Evolutionary conservation across 2,888 invertebrate genomes (phyloP).

Genomic region (Drosophila neonasuta): DNA sequence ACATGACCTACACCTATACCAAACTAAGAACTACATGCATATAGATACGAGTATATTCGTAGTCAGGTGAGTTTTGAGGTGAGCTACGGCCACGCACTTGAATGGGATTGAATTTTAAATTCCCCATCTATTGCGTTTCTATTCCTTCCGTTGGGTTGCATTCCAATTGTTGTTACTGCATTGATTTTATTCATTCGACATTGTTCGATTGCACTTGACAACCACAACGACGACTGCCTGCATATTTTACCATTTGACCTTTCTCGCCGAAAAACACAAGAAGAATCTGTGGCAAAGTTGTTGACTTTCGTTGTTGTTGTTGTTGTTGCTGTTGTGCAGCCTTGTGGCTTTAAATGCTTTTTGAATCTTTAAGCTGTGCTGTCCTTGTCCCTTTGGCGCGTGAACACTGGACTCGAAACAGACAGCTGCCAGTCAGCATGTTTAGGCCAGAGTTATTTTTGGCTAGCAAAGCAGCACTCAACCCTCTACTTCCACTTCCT

Average conservation of each 20-base stretch:
- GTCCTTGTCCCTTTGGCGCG: neutral
- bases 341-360: slow-evolving; percentile 23
- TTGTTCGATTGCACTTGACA: slow-evolving; percentile 68
- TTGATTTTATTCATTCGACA: slow-evolving; percentile 51
- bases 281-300: slow-evolving; percentile 8
- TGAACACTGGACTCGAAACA: slow-evolving; percentile 11
- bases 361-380: slow-evolving; percentile 24
- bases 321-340: neutral
- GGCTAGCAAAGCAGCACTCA: neutral
- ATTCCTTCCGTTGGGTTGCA: slow-evolving; percentile 11
- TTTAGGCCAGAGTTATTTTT: slow-evolving; percentile 17
- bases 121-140: slow-evolving; percentile 19
- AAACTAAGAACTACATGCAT: slow-evolving; percentile 5
- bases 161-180: slow-evolving; percentile 33
- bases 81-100: slow-evolving; percentile 47
- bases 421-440: slow-evolving; percentile 43
- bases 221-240: slow-evolving; percentile 36
- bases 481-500: neutral
- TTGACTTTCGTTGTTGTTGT: slow-evolving; percentile 8
- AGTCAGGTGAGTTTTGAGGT: slow-evolving; percentile 38
- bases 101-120: slow-evolving; percentile 67
- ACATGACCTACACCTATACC: slow-evolving; percentile 69
- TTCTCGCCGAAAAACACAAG: slow-evolving; percentile 17
- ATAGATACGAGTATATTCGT: neutral
- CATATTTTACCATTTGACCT: slow-evolving; percentile 65